phyloP scores from a whole-genome alignment of 2,888 invertebrate species.

The Ellobium chinense region DNA sequence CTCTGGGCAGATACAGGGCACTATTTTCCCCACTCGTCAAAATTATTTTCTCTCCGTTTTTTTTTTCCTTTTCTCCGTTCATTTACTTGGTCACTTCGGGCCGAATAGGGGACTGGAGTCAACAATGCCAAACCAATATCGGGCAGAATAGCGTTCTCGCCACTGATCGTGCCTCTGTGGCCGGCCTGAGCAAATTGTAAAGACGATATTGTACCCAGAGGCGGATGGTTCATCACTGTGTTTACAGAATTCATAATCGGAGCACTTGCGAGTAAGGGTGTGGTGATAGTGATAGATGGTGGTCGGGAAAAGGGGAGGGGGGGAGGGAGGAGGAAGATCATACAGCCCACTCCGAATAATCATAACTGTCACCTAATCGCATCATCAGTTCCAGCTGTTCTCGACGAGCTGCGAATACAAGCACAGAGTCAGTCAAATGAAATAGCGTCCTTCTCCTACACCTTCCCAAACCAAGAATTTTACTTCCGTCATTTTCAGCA shows the following conservation, averaged over 20 bases:
- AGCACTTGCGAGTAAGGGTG: too few species aligned
- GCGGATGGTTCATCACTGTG: not conserved
- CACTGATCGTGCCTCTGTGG: not conserved
- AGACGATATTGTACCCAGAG: not conserved
- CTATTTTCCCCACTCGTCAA: slow-evolving; percentile 1
- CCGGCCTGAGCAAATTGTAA: not conserved
- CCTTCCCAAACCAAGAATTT: too few species aligned
- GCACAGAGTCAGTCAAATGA: too few species aligned
- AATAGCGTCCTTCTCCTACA: too few species aligned
- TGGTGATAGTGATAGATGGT: too few species aligned
- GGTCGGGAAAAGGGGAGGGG: too few species aligned
- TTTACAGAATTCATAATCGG: not conserved
- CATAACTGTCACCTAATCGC: too few species aligned
- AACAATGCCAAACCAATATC: not conserved
- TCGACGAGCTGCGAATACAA: too few species aligned
- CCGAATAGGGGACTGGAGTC: not conserved
- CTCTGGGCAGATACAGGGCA: not conserved
- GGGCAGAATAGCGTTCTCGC: not conserved
- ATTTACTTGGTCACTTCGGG: slow-evolving; percentile 8
- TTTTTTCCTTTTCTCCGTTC: not conserved
- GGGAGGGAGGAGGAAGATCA: too few species aligned
- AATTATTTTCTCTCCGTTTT: not conserved
- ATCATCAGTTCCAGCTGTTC: too few species aligned
- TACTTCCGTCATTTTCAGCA: too few species aligned
- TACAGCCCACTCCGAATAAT: too few species aligned